Evolutionary conservation across 2,113 vertebrate genomes (phyloP), one percentile per base, ranked within the genome.

Genomic region (Cricetomys ansorgei): DNA sequence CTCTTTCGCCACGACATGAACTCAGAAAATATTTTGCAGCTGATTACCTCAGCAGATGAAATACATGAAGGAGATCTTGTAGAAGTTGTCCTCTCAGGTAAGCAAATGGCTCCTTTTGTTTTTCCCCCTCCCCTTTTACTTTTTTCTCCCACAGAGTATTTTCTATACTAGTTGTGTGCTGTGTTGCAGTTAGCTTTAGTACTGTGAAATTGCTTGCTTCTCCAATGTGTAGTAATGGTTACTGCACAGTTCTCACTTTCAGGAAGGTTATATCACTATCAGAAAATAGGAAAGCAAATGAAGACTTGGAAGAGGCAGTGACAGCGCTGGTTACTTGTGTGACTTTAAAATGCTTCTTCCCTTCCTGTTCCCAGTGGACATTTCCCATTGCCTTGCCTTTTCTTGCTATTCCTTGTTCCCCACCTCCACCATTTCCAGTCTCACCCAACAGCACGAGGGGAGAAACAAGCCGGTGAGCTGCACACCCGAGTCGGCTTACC

Each of bases 1-100:
- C 99, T 99, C 94, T 99, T 99, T 98, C 99, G 99, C 97, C 99
- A 99, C 97, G 98, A 99, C 98, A 98, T 99, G 98, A 99, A 98
- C 92, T 99, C 99, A 45, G 99, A 99, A 97, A 99, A 99, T 99
- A 99, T 99, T 99, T 98, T 99, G 98, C 99, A 99, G 98, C 98
- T 99, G 95, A 99, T 99, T 97, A 99, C 99, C 81, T 99, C 99
- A 65, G 99, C 99, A 59, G 99, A 99, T 97, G 99, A 99, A 95
- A 99, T 99, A 98, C 99, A 99, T 2, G 99, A 99, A 97, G 99
- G 99, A 95, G 99, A 99, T 98, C 99, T 99, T 64, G 99, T 99
- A 79, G 99, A 99, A 98, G 99, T 99, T 97, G 99, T 99, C 89
- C 99, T 99, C 53, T 99, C 99, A 94, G 99, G 99, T 99, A 98